Percentiles rank a stretch among this genome's conserved stretches.
Conservation (phyloP, 2,888 invertebrate genomes). For the Cryptocephalus primarius region DNA sequence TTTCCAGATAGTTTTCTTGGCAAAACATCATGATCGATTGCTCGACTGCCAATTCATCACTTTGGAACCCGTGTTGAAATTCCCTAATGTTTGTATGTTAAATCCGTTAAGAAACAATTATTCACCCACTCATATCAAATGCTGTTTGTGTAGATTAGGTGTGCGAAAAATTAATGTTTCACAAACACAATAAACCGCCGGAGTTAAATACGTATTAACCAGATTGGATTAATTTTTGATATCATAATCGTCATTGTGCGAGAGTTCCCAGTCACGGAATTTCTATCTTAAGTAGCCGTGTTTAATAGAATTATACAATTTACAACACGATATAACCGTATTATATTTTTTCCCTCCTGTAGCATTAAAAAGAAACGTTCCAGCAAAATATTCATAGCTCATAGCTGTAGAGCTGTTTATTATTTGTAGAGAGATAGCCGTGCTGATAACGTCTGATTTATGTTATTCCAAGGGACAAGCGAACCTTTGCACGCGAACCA, state of each 20-base stretch:
- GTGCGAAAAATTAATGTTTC: too few species aligned
- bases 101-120: too few species aligned
- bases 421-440: conserved; percentile 34
- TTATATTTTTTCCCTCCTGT: conserved; percentile 22
- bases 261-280: conserved; percentile 30
- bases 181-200: too few species aligned
- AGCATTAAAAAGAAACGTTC: conserved; percentile 14
- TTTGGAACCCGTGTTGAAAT: too few species aligned
- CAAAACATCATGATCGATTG: too few species aligned
- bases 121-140: too few species aligned
- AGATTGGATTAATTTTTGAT: conserved; percentile 7
- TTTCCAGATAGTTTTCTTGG: too few species aligned
- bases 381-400: conserved; percentile 27
- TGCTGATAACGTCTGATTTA: conserved; percentile 28
- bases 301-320: conserved; percentile 36
- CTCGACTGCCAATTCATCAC: too few species aligned
- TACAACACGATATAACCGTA: conserved; percentile 33
- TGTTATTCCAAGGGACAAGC: conserved; percentile 18
- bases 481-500: neutral
- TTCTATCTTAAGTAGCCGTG: conserved; percentile 33
- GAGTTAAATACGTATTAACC: too few species aligned
- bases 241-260: conserved; percentile 28
- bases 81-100: too few species aligned
- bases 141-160: too few species aligned
- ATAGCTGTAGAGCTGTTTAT: conserved; percentile 32